Percentiles rank a stretch among this genome's conserved stretches.
These are phyloP conservation scores for Alouatta palliata DNA, from an alignment of 2,113 vertebrate species.

Conservation along the genomic window DNA sequence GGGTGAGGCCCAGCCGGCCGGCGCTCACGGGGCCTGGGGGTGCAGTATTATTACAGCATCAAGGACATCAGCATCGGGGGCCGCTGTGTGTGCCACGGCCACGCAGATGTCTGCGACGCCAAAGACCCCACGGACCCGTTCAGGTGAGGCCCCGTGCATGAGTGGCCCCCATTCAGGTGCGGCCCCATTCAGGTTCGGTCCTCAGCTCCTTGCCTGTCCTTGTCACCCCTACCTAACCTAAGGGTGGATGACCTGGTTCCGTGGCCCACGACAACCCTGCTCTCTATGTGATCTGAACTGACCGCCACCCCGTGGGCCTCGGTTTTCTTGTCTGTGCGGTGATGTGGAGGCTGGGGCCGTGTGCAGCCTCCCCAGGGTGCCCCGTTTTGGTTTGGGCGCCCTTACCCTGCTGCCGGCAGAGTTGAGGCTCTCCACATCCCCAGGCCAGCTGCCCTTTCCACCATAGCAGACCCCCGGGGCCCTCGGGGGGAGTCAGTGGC, in stretches of 20 bases:
- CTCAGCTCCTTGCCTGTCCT: fast-evolving
- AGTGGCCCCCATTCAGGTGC: too few species aligned
- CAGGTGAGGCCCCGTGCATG: conserved; percentile 84
- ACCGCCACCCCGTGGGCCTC: fast-evolving
- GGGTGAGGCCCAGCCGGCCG: fast-evolving
- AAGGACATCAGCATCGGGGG: conserved; percentile 98
- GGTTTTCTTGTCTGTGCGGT: neutral
- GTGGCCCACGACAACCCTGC: fast-evolving
- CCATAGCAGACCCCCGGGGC: fast-evolving
- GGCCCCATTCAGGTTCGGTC: neutral
- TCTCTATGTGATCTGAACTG: fast-evolving
- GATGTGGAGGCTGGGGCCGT: fast-evolving
- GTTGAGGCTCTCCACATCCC: neutral
- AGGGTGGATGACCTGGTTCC: neutral
- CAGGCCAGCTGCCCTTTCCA: neutral
- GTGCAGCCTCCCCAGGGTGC: neutral
- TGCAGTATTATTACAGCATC: conserved; percentile 98
- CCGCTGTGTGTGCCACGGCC: conserved; percentile 97
- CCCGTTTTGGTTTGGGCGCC: neutral
- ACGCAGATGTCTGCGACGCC: conserved; percentile 94
- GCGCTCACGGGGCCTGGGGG: neutral
- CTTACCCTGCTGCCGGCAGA: neutral
- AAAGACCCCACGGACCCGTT: conserved; percentile 93
- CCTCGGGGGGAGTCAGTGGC: neutral
- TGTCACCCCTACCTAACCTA: neutral